These are phyloP conservation scores for Hiodon tergisus DNA, from an alignment of 2,113 vertebrate genomes.

Conservation along the genomic window DNA sequence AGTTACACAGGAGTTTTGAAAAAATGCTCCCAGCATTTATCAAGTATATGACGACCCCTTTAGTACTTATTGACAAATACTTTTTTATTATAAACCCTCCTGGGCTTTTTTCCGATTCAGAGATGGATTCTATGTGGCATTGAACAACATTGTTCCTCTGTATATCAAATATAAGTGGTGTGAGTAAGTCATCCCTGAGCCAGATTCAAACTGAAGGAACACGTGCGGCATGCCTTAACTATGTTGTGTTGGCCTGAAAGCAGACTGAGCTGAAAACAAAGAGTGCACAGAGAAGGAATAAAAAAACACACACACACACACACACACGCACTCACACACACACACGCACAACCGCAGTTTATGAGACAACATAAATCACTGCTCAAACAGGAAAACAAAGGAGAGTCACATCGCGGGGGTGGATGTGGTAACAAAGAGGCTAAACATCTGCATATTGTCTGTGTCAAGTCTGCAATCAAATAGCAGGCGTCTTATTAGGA, in stretches of 20 bases:
- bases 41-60: too few species aligned
- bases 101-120: too few species aligned
- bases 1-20: too few species aligned
- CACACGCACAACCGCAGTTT: background rate
- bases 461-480: slow-evolving; percentile 46
- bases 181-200: background rate
- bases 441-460: slow-evolving; percentile 28
- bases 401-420: slow-evolving; percentile 7
- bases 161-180: too few species aligned
- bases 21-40: too few species aligned
- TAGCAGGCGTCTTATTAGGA: slow-evolving; percentile 51
- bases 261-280: slow-evolving; percentile 11
- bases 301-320: background rate
- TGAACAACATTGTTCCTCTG: too few species aligned
- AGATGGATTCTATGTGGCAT: too few species aligned
- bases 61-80: too few species aligned
- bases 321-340: too few species aligned
- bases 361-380: slow-evolving; percentile 16
- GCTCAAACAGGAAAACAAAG: slow-evolving; percentile 21
- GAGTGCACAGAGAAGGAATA: background rate
- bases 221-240: background rate
- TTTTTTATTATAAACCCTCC: too few species aligned
- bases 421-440: slow-evolving; percentile 12
- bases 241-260: background rate
- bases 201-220: background rate